phyloP scores from a whole-genome alignment of 1,140 invertebrate species.

The Euschistus heros region DNA sequence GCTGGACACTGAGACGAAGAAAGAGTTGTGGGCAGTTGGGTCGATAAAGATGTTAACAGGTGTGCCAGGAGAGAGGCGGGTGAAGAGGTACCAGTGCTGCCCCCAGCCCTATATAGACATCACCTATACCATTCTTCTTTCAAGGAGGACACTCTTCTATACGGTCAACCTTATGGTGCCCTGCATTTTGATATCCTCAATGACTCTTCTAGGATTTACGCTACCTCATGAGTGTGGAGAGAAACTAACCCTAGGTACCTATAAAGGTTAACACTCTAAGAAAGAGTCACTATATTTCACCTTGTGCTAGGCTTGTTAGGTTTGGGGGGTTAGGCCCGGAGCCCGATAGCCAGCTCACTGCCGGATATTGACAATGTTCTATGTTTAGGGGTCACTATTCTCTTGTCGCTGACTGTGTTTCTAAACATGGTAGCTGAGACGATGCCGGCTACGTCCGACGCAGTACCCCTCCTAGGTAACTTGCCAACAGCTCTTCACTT shows the following conservation, averaged over 20 bases:
- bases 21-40: conserved; percentile 12
- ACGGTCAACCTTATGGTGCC: conserved; percentile 60
- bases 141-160: conserved; percentile 33
- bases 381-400: conserved; percentile 69
- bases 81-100: conserved; percentile 42
- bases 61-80: conserved; percentile 38
- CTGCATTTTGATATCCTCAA: conserved; percentile 54
- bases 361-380: conserved; percentile 24
- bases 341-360: too few species aligned
- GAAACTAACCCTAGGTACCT: conserved; percentile 53
- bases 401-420: conserved; percentile 81
- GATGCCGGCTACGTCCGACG: conserved; percentile 75
- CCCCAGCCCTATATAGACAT: conserved; percentile 51
- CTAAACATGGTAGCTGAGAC: conserved; percentile 73
- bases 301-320: too few species aligned
- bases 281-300: too few species aligned
- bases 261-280: background rate
- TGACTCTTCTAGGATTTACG: conserved; percentile 56
- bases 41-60: conserved; percentile 34
- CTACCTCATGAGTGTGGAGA: conserved; percentile 57
- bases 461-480: conserved; percentile 72
- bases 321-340: too few species aligned
- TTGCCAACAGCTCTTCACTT: conserved; percentile 19
- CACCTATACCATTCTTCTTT: conserved; percentile 52
- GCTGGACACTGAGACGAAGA: background rate